Evolutionary conservation across 2,113 vertebrate species (phyloP).

Genomic region (Cepphus grylle): DNA sequence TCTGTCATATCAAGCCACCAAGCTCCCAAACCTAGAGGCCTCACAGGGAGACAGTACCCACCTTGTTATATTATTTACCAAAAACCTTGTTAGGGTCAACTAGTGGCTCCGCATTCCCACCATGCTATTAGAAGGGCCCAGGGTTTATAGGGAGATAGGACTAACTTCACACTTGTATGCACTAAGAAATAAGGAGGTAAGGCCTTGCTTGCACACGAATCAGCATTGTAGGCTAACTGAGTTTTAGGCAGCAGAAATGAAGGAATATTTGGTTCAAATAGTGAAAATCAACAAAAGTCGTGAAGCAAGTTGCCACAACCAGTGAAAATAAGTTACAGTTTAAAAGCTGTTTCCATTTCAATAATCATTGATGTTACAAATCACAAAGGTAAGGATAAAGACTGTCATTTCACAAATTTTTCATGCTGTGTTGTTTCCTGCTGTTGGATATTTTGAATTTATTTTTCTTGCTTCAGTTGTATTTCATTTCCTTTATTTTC

Average conservation of each 20-base stretch:
- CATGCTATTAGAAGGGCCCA: not conserved
- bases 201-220: not conserved
- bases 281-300: not conserved
- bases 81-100: not conserved
- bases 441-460: not conserved
- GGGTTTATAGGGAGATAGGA: not conserved
- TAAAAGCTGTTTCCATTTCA: not conserved
- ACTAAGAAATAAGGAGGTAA: not conserved
- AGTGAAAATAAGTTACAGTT: not conserved
- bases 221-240: not conserved
- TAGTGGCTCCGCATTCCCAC: accelerated
- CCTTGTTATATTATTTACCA: not conserved
- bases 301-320: not conserved
- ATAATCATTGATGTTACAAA: not conserved
- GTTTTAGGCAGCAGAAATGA: not conserved
- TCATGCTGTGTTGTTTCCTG: not conserved
- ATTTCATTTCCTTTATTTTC: not conserved
- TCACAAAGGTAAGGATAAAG: not conserved
- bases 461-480: not conserved
- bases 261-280: not conserved
- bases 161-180: not conserved
- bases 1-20: not conserved
- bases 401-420: not conserved
- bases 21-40: not conserved
- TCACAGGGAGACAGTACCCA: accelerated